These are phyloP conservation scores for Erebia ligea DNA, from an alignment of 2,888 invertebrate species.

Conservation along the genomic window DNA sequence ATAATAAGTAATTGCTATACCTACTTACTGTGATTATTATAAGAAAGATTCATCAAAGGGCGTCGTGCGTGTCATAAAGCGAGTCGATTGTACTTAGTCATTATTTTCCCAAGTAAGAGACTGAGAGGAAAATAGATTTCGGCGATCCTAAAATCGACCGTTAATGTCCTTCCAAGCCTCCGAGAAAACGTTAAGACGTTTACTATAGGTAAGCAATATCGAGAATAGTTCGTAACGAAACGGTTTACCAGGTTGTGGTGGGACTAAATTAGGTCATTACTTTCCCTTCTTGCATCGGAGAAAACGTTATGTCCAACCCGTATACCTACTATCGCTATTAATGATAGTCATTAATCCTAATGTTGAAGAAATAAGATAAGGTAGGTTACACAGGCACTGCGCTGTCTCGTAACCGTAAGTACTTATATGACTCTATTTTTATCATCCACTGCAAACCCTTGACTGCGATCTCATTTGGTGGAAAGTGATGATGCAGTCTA, in stretches of 20 bases:
- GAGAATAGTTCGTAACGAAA: slow-evolving; percentile 4
- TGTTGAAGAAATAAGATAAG: background rate
- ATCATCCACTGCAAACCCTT: too few species aligned
- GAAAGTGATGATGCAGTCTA: too few species aligned
- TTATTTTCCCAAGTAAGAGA: background rate
- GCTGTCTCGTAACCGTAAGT: too few species aligned
- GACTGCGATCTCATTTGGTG: too few species aligned
- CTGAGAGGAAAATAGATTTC: background rate
- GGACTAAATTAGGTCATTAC: slow-evolving; percentile 12
- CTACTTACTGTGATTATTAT: too few species aligned
- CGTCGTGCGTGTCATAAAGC: too few species aligned
- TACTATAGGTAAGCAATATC: slow-evolving; percentile 2
- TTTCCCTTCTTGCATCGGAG: slow-evolving; percentile 1
- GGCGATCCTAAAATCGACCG: too few species aligned
- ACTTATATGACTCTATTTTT: too few species aligned
- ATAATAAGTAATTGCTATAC: too few species aligned
- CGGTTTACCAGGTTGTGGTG: slow-evolving; percentile 4
- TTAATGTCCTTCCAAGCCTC: background rate
- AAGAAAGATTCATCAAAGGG: too few species aligned
- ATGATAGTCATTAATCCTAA: background rate
- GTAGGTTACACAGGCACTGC: background rate
- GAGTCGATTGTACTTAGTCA: too few species aligned
- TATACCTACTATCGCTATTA: background rate
- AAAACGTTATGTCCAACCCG: background rate
- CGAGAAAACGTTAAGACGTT: background rate